Evolutionary conservation across 1,140 invertebrate genomes (phyloP).

Genomic region (Probaryconus sp.): DNA sequence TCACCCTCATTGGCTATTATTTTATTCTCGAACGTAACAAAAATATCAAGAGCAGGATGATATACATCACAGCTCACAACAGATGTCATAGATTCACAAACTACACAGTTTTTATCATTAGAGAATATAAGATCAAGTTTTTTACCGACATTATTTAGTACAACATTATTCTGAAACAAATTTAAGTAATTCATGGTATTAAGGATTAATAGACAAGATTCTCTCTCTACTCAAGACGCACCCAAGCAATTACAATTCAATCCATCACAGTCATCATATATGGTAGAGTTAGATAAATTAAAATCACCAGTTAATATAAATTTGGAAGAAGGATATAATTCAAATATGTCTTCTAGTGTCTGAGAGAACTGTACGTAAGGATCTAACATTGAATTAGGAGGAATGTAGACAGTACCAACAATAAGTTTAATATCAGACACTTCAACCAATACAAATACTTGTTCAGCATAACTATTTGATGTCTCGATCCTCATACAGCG

Average conservation of each 20-base stretch:
- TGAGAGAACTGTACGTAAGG: neutral
- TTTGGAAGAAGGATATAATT: neutral
- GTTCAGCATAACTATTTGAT: too few species aligned
- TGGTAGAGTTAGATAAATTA: neutral
- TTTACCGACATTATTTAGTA: neutral
- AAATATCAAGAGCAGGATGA: slow-evolving; percentile 9
- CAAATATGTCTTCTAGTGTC: neutral
- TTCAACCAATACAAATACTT: neutral
- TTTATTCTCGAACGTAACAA: neutral
- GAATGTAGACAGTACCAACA: neutral
- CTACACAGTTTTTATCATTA: neutral
- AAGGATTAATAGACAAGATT: neutral
- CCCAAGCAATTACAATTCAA: too few species aligned
- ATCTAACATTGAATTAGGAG: neutral
- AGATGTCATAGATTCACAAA: neutral
- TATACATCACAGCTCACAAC: neutral
- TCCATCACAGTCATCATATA: neutral
- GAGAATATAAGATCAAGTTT: slow-evolving; percentile 5
- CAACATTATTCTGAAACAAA: neutral
- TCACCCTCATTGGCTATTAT: neutral
- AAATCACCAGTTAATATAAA: slow-evolving; percentile 9
- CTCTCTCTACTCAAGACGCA: neutral
- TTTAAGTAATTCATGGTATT: slow-evolving; percentile 13
- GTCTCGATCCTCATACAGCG: too few species aligned
- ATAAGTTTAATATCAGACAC: neutral